Evolutionary conservation across 2,797 vertebrate species (phyloP).

Genomic region (Sebastes baramenuke): DNA sequence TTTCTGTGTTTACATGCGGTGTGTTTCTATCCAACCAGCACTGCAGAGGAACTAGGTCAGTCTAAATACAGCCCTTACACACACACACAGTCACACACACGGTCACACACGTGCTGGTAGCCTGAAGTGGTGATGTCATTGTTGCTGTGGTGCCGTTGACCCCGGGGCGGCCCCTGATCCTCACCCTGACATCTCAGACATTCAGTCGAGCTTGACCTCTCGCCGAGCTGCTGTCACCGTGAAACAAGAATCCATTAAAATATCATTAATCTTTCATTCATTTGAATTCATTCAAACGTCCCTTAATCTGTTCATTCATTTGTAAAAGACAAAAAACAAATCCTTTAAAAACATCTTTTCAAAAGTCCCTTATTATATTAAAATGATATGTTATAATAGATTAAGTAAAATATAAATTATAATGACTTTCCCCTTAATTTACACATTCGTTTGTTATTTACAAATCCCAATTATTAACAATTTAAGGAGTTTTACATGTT

Average conservation of each 20-base stretch:
- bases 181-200: not conserved
- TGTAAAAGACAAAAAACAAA: not conserved
- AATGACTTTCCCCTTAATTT: not conserved
- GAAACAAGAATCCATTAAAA: not conserved
- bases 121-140: constrained; percentile 14
- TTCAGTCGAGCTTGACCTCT: not conserved
- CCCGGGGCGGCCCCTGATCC: not conserved
- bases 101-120: not conserved
- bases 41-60: constrained; percentile 51
- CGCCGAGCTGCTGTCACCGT: not conserved
- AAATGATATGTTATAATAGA: too few relatives aligned
- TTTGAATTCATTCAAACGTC: not conserved
- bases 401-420: not conserved
- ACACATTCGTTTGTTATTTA: not conserved
- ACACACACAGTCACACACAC: not conserved
- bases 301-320: not conserved
- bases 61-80: constrained; percentile 46
- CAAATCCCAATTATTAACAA: not conserved
- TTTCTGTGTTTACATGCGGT: constrained; percentile 24
- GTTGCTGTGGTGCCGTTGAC: not conserved
- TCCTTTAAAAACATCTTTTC: not conserved
- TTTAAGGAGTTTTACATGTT: not conserved
- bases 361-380: not conserved
- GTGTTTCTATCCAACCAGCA: constrained; percentile 25
- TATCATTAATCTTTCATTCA: not conserved